Percentiles rank a stretch among this genome's conserved stretches.
phyloP scores from a whole-genome alignment of 2,888 invertebrate species.

The Campoletis raptor region DNA sequence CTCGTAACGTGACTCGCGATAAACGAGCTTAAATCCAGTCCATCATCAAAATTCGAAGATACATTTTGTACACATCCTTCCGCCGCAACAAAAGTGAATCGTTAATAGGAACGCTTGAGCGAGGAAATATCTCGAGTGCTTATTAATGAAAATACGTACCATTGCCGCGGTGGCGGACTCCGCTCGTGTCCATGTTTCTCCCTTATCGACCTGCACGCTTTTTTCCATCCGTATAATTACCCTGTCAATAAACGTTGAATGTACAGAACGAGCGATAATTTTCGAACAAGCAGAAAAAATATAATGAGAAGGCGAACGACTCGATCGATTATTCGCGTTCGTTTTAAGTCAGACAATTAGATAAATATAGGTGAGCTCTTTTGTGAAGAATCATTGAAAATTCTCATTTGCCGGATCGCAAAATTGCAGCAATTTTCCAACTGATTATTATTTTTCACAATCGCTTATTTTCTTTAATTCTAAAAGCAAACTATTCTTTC shows the following conservation, averaged over 20 bases:
- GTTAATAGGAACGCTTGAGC: constrained; percentile 73
- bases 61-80: constrained; percentile 69
- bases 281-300: constrained; percentile 27
- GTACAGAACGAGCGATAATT: constrained; percentile 42
- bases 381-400: background rate
- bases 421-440: background rate
- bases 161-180: constrained; percentile 5
- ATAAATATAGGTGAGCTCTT: background rate
- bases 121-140: constrained; percentile 49
- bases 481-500: background rate
- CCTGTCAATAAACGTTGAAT: constrained; percentile 54
- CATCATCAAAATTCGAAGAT: constrained; percentile 12
- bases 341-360: background rate
- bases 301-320: constrained; percentile 42
- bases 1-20: constrained; percentile 72
- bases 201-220: constrained; percentile 39
- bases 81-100: constrained; percentile 74
- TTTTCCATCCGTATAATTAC: constrained; percentile 58
- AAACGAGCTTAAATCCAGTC: constrained; percentile 63
- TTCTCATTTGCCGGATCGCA: background rate
- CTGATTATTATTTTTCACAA: background rate
- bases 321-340: constrained; percentile 38
- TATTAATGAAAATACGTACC: constrained; percentile 48
- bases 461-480: background rate
- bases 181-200: constrained; percentile 29